These are phyloP conservation scores for Folsomia candida DNA, from an alignment of 2,888 invertebrate species.

Conservation along the genomic window DNA sequence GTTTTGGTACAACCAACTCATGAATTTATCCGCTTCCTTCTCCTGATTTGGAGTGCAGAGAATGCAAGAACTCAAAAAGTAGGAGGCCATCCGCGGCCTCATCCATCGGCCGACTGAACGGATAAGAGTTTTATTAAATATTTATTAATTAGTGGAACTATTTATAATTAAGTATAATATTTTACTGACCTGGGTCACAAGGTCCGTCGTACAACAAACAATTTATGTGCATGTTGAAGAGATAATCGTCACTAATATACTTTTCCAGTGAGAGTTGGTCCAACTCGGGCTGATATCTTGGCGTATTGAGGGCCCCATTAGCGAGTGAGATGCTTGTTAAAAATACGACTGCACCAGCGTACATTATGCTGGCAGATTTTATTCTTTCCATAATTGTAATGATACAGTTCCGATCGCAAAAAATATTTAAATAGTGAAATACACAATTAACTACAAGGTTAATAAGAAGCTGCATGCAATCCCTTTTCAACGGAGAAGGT, in stretches of 20 bases:
- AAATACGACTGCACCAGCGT: background rate
- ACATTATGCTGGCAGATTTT: background rate
- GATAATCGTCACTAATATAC: background rate
- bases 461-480: too few species aligned
- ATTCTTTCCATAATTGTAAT: background rate
- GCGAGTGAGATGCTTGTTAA: background rate
- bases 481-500: too few species aligned
- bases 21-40: constrained; percentile 12
- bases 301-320: too few species aligned
- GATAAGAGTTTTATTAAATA: too few species aligned
- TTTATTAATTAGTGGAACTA: background rate
- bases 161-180: background rate
- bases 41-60: constrained; percentile 10
- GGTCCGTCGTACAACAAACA: constrained; percentile 6
- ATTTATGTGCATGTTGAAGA: constrained; percentile 7
- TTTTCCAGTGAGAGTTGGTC: constrained; percentile 3
- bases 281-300: constrained; percentile 10
- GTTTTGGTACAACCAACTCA: constrained; percentile 3
- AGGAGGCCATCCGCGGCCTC: constrained; percentile 4
- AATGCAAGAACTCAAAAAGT: background rate
- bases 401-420: too few species aligned
- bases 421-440: too few species aligned
- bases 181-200: constrained; percentile 12
- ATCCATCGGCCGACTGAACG: constrained; percentile 11
- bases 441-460: too few species aligned